These are phyloP conservation scores for Asarcornis scutulata DNA, from an alignment of 2,113 vertebrate species.

Conservation along the genomic window DNA sequence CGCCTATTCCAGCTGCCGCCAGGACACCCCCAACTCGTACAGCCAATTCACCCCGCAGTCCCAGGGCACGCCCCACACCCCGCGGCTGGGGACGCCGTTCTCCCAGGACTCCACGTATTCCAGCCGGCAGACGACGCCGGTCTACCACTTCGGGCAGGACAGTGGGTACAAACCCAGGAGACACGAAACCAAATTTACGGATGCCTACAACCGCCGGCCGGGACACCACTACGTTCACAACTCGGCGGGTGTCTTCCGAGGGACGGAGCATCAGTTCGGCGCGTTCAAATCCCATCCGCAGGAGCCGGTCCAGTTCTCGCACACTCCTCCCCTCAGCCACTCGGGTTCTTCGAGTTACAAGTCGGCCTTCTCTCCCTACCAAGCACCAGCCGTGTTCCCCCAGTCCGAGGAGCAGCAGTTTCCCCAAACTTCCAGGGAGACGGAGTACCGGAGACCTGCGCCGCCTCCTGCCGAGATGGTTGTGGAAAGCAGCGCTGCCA, in stretches of 20 bases:
- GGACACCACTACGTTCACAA: constrained; percentile 90
- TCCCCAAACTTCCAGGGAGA: constrained; percentile 80
- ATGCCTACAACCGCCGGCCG: constrained; percentile 93
- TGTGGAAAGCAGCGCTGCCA: constrained; percentile 56
- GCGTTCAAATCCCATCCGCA: constrained; percentile 85
- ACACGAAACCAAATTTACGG: constrained; percentile 92
- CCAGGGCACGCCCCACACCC: constrained; percentile 91
- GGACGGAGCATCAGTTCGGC: constrained; percentile 78
- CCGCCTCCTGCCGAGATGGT: constrained; percentile 72
- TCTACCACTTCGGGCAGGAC: constrained; percentile 89
- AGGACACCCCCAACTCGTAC: constrained; percentile 94
- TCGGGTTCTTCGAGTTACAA: constrained; percentile 83
- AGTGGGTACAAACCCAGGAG: constrained; percentile 87
- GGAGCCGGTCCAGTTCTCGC: constrained; percentile 78
- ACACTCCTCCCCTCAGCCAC: constrained; percentile 81
- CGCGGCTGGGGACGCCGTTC: constrained; percentile 91
- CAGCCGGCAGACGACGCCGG: constrained; percentile 92
- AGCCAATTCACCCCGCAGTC: constrained; percentile 89
- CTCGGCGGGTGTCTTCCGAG: constrained; percentile 72
- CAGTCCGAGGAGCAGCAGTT: constrained; percentile 80
- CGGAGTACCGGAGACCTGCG: constrained; percentile 84
- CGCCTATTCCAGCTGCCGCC: constrained; percentile 92
- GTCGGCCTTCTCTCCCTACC: constrained; percentile 90
- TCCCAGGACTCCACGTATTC: constrained; percentile 97
- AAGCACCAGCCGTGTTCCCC: constrained; percentile 85